phyloP scores from a whole-genome alignment of 2,888 invertebrate genomes.

The Hyalella azteca region DNA sequence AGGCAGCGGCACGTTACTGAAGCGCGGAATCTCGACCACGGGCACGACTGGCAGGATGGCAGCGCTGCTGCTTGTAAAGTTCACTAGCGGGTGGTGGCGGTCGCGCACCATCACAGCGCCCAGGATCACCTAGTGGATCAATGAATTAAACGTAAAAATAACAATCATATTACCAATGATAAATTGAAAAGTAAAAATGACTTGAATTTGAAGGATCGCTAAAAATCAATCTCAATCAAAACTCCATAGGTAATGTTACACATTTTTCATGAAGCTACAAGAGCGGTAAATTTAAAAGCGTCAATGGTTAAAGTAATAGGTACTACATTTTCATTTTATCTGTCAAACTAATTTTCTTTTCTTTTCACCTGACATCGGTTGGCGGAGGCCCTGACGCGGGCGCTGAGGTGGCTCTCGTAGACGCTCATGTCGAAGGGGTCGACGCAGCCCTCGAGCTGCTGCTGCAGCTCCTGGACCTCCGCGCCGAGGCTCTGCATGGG shows the following conservation, averaged over 20 bases:
- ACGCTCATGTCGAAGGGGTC: slow-evolving; percentile 57
- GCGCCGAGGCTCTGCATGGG: slow-evolving; percentile 32
- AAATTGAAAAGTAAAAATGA: too few species aligned
- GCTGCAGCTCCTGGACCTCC: slow-evolving; percentile 40
- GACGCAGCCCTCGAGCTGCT: slow-evolving; percentile 43
- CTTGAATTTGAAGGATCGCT: too few species aligned
- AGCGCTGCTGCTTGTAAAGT: slow-evolving; percentile 3
- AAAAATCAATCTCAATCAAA: too few species aligned
- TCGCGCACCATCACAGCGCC: slow-evolving; percentile 49
- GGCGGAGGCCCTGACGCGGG: slow-evolving; percentile 49
- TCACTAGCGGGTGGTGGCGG: slow-evolving; percentile 35
- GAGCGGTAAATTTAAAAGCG: too few species aligned
- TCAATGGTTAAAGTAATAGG: too few species aligned
- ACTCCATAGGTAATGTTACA: too few species aligned
- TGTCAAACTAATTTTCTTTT: too few species aligned
- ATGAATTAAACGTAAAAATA: too few species aligned
- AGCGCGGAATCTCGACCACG: slow-evolving; percentile 49
- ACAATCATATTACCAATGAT: too few species aligned
- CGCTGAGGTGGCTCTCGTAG: slow-evolving; percentile 48
- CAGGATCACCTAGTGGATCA: slow-evolving; percentile 49
- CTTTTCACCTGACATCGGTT: slow-evolving; percentile 51
- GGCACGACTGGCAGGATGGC: slow-evolving; percentile 46
- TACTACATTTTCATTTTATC: background rate
- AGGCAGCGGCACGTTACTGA: slow-evolving; percentile 53
- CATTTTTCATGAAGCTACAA: too few species aligned